phyloP scores from a whole-genome alignment of 2,113 vertebrate species.

The Plestiodon gilberti region DNA sequence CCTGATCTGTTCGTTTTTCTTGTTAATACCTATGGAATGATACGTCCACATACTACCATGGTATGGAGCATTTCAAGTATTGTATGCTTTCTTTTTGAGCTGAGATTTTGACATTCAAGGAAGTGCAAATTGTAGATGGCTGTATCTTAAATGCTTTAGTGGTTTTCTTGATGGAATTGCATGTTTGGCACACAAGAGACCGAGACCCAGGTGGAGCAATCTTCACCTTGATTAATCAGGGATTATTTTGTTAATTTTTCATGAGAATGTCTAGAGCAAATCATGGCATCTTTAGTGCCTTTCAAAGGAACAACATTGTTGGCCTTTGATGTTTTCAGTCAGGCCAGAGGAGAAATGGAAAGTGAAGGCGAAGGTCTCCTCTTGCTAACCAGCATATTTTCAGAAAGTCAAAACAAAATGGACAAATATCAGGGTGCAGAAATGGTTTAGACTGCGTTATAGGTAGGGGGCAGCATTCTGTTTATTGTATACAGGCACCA shows the following conservation, averaged over 20 bases:
- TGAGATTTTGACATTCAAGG: not conserved
- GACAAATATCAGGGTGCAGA: not conserved
- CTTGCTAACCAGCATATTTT: not conserved
- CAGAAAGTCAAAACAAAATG: too few species aligned
- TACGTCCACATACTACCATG: not conserved
- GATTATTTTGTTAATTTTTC: slow-evolving; percentile 32
- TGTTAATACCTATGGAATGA: slow-evolving; percentile 1
- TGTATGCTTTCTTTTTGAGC: not conserved
- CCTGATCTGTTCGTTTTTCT: not conserved
- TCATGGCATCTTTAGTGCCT: not conserved
- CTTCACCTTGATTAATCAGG: slow-evolving; percentile 15
- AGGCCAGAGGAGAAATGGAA: not conserved
- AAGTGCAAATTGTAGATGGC: slow-evolving; percentile 1
- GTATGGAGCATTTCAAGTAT: not conserved
- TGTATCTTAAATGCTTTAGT: slow-evolving; percentile 6
- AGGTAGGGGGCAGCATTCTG: not conserved
- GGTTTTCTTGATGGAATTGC: slow-evolving; percentile 11
- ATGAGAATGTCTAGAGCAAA: not conserved
- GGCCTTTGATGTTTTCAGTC: not conserved
- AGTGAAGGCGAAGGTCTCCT: not conserved
- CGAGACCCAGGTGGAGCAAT: slow-evolving; percentile 11
- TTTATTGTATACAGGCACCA: too few species aligned
- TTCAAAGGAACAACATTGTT: not conserved
- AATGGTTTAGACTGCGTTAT: not conserved
- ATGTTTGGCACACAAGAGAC: slow-evolving; percentile 3